Evolutionary conservation across 2,888 invertebrate genomes (phyloP), one percentile per base, ranked within the genome.

Genomic region (Drosophila merina): DNA sequence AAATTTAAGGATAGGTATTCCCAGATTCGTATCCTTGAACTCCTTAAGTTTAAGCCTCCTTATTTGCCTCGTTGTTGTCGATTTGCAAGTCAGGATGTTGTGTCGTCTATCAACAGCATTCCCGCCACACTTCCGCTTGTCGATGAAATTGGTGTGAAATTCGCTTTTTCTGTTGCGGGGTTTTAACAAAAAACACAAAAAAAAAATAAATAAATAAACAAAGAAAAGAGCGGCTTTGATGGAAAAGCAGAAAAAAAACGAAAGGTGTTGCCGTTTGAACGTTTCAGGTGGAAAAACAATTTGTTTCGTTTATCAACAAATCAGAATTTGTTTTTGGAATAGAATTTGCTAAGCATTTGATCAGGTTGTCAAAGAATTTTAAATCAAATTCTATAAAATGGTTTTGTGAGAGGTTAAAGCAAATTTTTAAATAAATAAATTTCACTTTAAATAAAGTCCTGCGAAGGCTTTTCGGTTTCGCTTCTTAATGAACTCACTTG

Each of bases 91-190:
- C 54, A 55, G 51, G 36, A 51, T 38, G 62, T 10, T 8, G 63
- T 26, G 36, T 42, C 38, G 50, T 64, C 20, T 20, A 20, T 20
- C 20, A 20, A 20, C 20, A 20, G 20, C 2, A 20, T 20, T 20
- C 63, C 6, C 3, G 9, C 28, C 55, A 8, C 45, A 47, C 36
- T 36, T 60, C 60, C 60, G 42, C 8, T 64, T 52, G 26, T 26
- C 5, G 31, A 57, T 57, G 36, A 57, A 71, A 71, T 71, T 71
- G 54, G 57, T 63, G 62, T 57, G 57, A 72, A 72, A 56, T 57
- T 54, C 14, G 4, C n/a, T 20, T 20, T 20, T 20, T 69, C 40
- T 63, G 44, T 38, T 26, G 4, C 28, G 28, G 28, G 20, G 28
- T 28, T 36, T 36, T 25, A 33, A n/a, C 31, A 26, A 1, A 20